Evolutionary conservation across 2,888 invertebrate species (phyloP), one percentile per base, ranked within the genome.

Genomic region (Andrena praecox): DNA sequence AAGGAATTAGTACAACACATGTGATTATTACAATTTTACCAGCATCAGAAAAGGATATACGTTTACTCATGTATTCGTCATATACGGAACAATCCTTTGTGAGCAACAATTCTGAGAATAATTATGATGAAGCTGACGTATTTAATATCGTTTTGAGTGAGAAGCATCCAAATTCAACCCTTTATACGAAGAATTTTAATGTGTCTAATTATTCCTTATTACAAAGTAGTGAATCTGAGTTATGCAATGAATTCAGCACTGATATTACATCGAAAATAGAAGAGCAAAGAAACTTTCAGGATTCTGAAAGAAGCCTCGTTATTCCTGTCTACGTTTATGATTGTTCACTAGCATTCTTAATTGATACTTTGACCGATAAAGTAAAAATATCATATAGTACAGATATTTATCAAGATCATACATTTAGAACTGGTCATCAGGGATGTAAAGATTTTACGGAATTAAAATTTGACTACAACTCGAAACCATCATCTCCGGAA

Each of bases 261-360:
- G 86, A 82, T 8, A 86, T 84, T 67, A 85, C 87, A 1, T 82
- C 85, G 12, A 91, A 90, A 71, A 77, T 74, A 16, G 84, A 88
- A 31, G 56, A 52, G 27, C 74, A 82, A 6, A 72, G 82, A 27
- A 88, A 85, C 29, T 71, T 85, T 63, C 71, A 84, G 7, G 88
- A 87, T 56, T 79, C 76, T 5, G 91, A 91, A 52, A 87, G 87
- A 0, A 88, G 89, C 5, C 85, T 95, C 35, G 93, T 94, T 27
- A 91, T 96, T 56, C 96, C 96, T 0, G 93, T 97, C 74, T 97
- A 96, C 89, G 95, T 96, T n/a, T 97, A 96, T 89, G 96, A 96
- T 91, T 96, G 96, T 91, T 95, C 96, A 1, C 92, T 96, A 63
- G 94, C 95, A 31, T 93, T 95, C 78, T 91, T 96, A 50, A 95